Evolutionary conservation across 2,888 invertebrate species (phyloP), one percentile per base, ranked within the genome.

Genomic region (Dascillus cervinus): DNA sequence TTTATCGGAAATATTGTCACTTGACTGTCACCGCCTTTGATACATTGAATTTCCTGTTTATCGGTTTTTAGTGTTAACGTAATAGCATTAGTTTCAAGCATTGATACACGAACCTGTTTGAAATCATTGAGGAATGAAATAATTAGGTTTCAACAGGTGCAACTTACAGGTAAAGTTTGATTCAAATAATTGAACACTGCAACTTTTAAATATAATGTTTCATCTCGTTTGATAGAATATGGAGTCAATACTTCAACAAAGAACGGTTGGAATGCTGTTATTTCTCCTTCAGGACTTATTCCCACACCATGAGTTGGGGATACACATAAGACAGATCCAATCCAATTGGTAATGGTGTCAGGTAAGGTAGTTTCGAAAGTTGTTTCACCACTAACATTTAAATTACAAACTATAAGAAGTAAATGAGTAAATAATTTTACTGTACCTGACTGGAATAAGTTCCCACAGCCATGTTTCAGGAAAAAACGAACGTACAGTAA

Each of bases 401-500:
- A n/a, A n/a, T n/a, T n/a, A n/a, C n/a, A n/a, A n/a, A n/a, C n/a
- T n/a, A n/a, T n/a, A n/a, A n/a, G n/a, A n/a, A n/a, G n/a, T n/a
- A n/a, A n/a, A n/a, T n/a, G n/a, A n/a, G n/a, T n/a, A n/a, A n/a
- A n/a, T n/a, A n/a, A n/a, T n/a, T n/a, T n/a, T n/a, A n/a, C n/a
- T n/a, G n/a, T n/a, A 70, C 70, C 64, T 64, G 4, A 65, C 63
- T 6, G 66, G 62, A 11, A 69, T 56, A 22, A 76, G 49, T 9
- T 79, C 75, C 80, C 80, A 81, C 1, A 81, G 56, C 80, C 80
- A 81, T 0, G 79, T 77, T 69, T 80, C 72, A 1, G 73, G 72
- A 39, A 71, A 71, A 37, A 62, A 65, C 0, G 68, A 66, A 32
- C 73, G 45, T 3, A 63, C 17, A 4, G 17, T 6, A 6, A 17